Percentiles rank a stretch among this genome's conserved stretches.
phyloP scores from a whole-genome alignment of 1,140 invertebrate genomes.

The Tetraneura akinire region DNA sequence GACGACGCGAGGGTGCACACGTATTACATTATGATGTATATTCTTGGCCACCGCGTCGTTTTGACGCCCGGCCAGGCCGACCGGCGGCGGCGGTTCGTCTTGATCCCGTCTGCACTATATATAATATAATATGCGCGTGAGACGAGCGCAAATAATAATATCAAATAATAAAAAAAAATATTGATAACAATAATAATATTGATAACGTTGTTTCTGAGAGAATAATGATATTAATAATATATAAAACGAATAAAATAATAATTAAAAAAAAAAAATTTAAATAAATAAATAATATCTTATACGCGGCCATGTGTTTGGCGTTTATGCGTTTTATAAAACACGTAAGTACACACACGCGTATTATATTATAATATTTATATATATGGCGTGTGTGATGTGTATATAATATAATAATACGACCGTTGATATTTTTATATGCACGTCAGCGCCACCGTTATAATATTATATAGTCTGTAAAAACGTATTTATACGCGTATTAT shows the following conservation, averaged over 20 bases:
- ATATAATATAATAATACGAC: no score
- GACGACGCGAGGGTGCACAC: background rate
- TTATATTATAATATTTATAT: no score
- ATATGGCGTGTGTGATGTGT: background rate
- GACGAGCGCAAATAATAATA: background rate
- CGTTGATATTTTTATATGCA: background rate
- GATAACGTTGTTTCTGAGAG: background rate
- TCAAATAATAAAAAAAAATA: no score
- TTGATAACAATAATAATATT: no score
- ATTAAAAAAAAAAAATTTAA: no score
- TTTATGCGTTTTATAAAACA: background rate
- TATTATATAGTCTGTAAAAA: no score
- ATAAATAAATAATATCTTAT: no score
- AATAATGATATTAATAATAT: no score
- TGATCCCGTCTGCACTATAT: background rate
- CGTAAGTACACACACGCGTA: no score
- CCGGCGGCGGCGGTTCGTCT: background rate
- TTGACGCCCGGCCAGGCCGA: background rate
- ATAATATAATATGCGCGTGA: no score
- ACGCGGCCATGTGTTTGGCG: background rate
- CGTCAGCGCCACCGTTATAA: background rate
- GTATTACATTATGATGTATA: no score
- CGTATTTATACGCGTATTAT: background rate
- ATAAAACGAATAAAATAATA: no score
- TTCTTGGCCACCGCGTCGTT: constrained; percentile 25